These are phyloP conservation scores for Acleris emargana DNA, from an alignment of 2,888 invertebrate genomes.

Conservation along the genomic window DNA sequence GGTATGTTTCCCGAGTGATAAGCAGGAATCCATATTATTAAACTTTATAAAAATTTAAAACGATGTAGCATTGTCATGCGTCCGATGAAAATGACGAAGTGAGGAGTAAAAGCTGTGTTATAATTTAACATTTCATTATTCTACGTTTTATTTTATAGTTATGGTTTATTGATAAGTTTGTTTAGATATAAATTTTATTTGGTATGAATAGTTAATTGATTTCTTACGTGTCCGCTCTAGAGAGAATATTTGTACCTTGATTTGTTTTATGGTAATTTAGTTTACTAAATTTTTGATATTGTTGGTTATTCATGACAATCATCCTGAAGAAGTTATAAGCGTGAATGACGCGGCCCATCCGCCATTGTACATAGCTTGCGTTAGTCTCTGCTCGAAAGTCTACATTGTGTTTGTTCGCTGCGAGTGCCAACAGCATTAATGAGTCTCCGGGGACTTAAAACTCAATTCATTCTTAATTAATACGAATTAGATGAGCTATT, in stretches of 20 bases:
- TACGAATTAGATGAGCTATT: conserved; percentile 47
- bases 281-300: conserved; percentile 74
- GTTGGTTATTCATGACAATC: conserved; percentile 79
- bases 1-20: conserved; percentile 35
- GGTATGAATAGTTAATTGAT: conserved; percentile 75
- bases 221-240: conserved; percentile 73
- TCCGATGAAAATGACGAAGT: conserved; percentile 66
- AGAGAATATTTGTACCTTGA: conserved; percentile 77
- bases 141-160: conserved; percentile 81
- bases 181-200: conserved; percentile 83
- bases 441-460: conserved; percentile 60
- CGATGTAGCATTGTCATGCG: conserved; percentile 73
- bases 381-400: conserved; percentile 68
- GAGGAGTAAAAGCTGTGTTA: conserved; percentile 81
- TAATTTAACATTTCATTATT: conserved; percentile 82
- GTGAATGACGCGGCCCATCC: conserved; percentile 47
- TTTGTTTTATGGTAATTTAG: conserved; percentile 76
- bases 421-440: conserved; percentile 73
- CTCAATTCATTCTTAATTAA: conserved; percentile 42
- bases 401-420: conserved; percentile 77
- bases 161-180: conserved; percentile 79
- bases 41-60: conserved; percentile 40
- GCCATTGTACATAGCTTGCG: conserved; percentile 64
- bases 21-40: conserved; percentile 16
- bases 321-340: conserved; percentile 53